Percentiles rank a stretch among this genome's conserved stretches.
Evolutionary conservation across 2,797 vertebrate genomes (phyloP).

Genomic region (Limnodromus scolopaceus): DNA sequence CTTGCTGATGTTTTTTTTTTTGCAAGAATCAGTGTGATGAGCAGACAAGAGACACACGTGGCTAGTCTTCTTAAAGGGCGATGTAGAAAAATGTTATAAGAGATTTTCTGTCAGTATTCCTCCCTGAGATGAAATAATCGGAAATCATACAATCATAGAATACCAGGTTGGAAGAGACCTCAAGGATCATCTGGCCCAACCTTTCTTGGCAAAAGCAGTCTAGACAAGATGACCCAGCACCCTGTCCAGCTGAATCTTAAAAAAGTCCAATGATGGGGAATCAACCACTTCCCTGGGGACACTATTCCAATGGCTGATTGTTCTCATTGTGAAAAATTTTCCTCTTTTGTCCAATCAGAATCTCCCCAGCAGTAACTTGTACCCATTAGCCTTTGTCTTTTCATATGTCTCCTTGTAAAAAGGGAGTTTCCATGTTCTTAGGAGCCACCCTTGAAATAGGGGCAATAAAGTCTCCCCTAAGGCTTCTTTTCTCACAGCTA

Average conservation of each 20-base stretch:
- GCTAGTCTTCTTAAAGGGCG: background rate
- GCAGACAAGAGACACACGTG: rapidly evolving
- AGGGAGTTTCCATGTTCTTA: background rate
- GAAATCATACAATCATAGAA: background rate
- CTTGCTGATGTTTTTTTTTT: background rate
- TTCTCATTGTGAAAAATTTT: background rate
- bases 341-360: background rate
- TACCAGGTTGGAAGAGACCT: background rate
- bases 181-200: background rate
- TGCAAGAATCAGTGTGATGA: background rate
- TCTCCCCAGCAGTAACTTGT: background rate
- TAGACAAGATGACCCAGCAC: background rate
- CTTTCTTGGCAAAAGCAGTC: background rate
- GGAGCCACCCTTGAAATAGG: background rate
- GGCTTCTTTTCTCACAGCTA: background rate
- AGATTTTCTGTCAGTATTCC: background rate
- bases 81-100: background rate
- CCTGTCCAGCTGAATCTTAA: background rate
- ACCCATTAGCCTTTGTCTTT: background rate
- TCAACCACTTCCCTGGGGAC: background rate
- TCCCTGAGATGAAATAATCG: background rate
- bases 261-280: background rate
- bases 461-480: background rate
- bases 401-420: background rate
- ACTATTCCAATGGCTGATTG: background rate